A percentile compares a stretch with the other conserved stretches of the same genome.
phyloP scores from a whole-genome alignment of 2,888 invertebrate genomes.

The Hydroisotoma schaefferi region DNA sequence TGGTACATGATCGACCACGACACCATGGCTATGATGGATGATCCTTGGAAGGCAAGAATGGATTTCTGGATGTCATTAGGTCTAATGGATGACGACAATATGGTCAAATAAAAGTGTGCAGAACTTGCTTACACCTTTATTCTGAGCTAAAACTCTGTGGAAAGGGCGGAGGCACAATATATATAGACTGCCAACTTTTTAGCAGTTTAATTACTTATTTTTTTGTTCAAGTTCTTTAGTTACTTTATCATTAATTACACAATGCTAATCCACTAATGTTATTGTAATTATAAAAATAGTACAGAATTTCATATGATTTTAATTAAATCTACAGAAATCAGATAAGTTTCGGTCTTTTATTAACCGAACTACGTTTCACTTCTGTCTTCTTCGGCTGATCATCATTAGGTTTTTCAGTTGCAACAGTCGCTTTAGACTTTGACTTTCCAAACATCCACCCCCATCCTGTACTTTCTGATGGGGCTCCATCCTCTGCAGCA shows the following conservation, averaged over 20 bases:
- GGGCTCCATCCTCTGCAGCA: too few species aligned
- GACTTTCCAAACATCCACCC: not conserved
- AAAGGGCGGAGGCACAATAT: too few species aligned
- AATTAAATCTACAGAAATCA: not conserved
- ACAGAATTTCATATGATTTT: not conserved
- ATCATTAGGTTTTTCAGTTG: not conserved
- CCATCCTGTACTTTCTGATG: not conserved
- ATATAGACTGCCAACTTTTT: too few species aligned
- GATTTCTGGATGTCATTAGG: not conserved
- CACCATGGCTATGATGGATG: conserved; percentile 6
- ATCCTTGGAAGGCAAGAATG: not conserved
- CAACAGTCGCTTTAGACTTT: not conserved
- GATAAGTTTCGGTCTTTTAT: not conserved
- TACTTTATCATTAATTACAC: too few species aligned
- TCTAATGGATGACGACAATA: conserved; percentile 1
- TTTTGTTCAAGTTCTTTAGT: too few species aligned
- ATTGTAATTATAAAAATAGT: not conserved
- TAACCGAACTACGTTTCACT: not conserved
- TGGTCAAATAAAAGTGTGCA: too few species aligned
- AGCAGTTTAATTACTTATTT: too few species aligned
- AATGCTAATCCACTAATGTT: too few species aligned
- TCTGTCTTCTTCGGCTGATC: not conserved
- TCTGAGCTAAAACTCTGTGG: too few species aligned
- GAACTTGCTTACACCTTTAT: too few species aligned
- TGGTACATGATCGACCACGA: conserved; percentile 17